Conservation (phyloP, 2,888 invertebrate species). For the Trichopria drosophilae region DNA sequence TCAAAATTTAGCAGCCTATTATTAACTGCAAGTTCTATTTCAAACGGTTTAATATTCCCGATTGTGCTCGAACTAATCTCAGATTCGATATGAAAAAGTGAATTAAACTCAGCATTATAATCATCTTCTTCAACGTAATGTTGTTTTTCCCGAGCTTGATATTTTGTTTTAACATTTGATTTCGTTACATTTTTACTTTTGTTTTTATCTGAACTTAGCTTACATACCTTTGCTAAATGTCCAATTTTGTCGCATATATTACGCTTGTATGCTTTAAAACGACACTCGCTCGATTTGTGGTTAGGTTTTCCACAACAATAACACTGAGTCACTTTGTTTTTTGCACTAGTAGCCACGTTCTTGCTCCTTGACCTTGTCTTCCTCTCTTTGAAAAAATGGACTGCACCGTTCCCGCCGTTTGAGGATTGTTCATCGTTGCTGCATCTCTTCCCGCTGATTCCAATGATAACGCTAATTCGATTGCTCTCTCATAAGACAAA, state of each 20-base stretch:
- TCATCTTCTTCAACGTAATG: no score
- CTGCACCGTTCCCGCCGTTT: not conserved
- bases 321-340: no score
- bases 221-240: conserved; percentile 15
- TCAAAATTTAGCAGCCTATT: conserved; percentile 17
- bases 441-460: not conserved
- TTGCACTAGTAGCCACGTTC: no score
- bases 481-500: conserved; percentile 3
- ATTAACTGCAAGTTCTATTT: conserved; percentile 5
- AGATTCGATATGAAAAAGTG: not conserved
- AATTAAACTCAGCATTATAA: not conserved
- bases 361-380: not conserved
- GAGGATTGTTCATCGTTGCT: not conserved
- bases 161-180: no score
- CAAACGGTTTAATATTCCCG: not conserved
- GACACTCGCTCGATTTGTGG: conserved; percentile 3
- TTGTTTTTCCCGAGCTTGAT: no score
- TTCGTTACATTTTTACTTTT: no score
- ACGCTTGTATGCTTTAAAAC: conserved; percentile 3
- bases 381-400: not conserved
- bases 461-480: conserved; percentile 7
- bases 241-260: conserved; percentile 15
- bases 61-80: not conserved
- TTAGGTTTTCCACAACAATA: conserved; percentile 8
- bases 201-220: no score